Evolutionary conservation across 2,888 invertebrate species (phyloP).

Genomic region (Lepidonotus clava): DNA sequence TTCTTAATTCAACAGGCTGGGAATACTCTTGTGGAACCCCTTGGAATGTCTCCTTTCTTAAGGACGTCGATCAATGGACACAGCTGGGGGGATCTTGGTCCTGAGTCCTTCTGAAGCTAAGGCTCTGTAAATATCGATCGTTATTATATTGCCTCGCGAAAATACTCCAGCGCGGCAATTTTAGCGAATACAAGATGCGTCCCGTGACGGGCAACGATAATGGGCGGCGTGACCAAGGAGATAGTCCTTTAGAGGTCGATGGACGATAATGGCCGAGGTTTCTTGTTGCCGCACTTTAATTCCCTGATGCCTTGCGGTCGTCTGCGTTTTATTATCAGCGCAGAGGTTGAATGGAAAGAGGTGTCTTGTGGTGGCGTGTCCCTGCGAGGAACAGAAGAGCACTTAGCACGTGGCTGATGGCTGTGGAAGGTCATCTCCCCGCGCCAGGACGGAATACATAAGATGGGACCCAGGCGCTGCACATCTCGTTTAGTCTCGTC

Average conservation of each 20-base stretch:
- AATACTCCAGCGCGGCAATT: background rate
- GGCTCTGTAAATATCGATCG: constrained; percentile 28
- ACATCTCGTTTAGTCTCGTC: background rate
- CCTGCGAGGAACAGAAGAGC: constrained; percentile 17
- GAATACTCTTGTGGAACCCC: no score
- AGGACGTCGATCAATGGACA: constrained; percentile 32
- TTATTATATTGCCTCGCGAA: constrained; percentile 14
- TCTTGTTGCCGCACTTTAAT: constrained; percentile 29
- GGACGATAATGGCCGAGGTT: constrained; percentile 39
- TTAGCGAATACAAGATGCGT: background rate
- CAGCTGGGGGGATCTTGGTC: background rate
- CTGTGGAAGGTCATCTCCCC: constrained; percentile 10
- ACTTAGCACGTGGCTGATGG: constrained; percentile 32
- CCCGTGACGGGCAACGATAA: background rate
- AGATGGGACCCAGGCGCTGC: background rate
- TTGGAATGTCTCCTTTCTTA: no score
- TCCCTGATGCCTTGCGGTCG: constrained; percentile 28
- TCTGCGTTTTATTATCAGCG: constrained; percentile 36
- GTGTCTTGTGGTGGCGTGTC: background rate
- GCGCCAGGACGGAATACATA: background rate
- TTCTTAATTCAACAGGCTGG: no score
- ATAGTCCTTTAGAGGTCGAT: background rate
- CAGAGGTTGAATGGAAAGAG: constrained; percentile 4
- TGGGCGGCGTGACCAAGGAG: background rate
- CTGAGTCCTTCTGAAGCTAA: background rate